Percentiles rank a stretch among this genome's conserved stretches.
These are phyloP conservation scores for Cynopterus sphinx DNA, from an alignment of 2,797 vertebrate genomes.

Conservation along the genomic window DNA sequence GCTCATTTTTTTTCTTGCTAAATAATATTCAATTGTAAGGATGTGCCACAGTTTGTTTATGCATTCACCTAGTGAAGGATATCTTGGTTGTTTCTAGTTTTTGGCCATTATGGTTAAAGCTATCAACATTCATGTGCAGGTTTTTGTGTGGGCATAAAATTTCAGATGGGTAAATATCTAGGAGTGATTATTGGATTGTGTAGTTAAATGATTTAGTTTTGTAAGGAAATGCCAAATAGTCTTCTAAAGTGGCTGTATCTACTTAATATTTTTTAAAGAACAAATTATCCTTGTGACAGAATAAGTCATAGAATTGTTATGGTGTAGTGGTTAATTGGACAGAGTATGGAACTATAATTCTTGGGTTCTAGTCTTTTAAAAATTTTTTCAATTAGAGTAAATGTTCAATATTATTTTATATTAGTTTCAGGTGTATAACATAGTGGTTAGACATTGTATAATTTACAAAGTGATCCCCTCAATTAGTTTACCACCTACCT, in stretches of 20 bases:
- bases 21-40: not conserved
- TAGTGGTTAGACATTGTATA: too few relatives aligned
- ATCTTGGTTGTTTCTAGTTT: not conserved
- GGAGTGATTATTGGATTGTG: not conserved
- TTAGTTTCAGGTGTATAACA: too few relatives aligned
- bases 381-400: too few relatives aligned
- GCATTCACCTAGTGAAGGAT: not conserved
- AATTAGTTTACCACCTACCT: too few relatives aligned
- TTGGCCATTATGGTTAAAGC: not conserved
- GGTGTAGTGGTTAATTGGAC: not conserved
- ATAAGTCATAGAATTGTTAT: not conserved
- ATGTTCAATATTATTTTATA: too few relatives aligned
- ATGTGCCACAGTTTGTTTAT: not conserved
- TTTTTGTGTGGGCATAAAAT: not conserved
- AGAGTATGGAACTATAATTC: not conserved
- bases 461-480: too few relatives aligned
- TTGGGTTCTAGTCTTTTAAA: not conserved
- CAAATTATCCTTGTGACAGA: not conserved
- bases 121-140: not conserved
- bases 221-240: not conserved
- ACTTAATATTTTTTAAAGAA: not conserved
- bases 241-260: not conserved
- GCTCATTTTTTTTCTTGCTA: not conserved
- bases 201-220: not conserved
- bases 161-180: not conserved